Evolutionary conservation across 2,797 vertebrate genomes (phyloP).

Genomic region (Gymnodraco acuticeps): DNA sequence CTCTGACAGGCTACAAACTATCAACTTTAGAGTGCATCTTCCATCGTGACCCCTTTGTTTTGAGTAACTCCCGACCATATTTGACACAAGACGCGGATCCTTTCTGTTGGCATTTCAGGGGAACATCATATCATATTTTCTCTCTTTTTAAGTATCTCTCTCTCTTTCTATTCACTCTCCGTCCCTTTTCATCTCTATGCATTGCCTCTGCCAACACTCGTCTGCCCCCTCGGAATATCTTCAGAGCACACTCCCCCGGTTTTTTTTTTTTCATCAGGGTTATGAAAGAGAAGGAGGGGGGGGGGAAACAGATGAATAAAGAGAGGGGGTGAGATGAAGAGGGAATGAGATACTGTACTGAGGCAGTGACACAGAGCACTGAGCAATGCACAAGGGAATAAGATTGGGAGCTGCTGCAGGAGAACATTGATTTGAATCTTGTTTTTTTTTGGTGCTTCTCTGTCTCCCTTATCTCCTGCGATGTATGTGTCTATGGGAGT

Average conservation of each 20-base stretch:
- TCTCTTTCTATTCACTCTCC: conserved; percentile 36
- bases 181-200: conserved; percentile 63
- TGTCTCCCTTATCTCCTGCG: conserved; percentile 28
- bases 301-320: conserved; percentile 68
- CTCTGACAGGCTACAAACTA: conserved; percentile 60
- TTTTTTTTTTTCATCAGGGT: conserved; percentile 68
- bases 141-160: conserved; percentile 17
- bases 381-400: conserved; percentile 70
- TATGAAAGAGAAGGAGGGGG: conserved; percentile 68
- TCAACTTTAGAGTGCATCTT: conserved; percentile 53
- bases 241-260: conserved; percentile 55
- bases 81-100: conserved; percentile 65
- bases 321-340: conserved; percentile 71
- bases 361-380: conserved; percentile 74
- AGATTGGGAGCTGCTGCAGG: conserved; percentile 69
- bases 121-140: conserved; percentile 60
- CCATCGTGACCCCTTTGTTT: conserved; percentile 63
- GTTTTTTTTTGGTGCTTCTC: conserved; percentile 50
- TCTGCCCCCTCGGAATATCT: conserved; percentile 71
- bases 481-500: conserved; percentile 37
- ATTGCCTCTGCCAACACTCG: conserved; percentile 59
- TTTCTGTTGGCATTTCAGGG: conserved; percentile 65
- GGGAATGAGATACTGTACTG: conserved; percentile 74
- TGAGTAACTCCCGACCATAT: conserved; percentile 54
- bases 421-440: conserved; percentile 78